Evolutionary conservation across 2,888 invertebrate species (phyloP).

Genomic region (Graphium colonna): DNA sequence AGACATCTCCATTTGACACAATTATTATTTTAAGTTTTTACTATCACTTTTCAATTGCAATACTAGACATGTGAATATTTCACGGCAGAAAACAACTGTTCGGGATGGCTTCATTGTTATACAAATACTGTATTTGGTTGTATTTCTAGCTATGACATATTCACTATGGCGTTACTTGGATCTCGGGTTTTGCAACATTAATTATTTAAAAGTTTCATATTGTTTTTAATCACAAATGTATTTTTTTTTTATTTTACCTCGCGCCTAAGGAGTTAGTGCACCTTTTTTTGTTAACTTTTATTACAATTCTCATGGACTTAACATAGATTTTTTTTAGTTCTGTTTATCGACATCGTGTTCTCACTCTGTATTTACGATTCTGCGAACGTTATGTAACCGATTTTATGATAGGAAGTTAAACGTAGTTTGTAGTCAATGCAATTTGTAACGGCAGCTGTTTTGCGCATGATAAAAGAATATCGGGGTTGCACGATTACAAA

Average conservation of each 20-base stretch:
- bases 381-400: not conserved
- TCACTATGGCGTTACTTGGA: constrained; percentile 59
- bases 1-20: not conserved
- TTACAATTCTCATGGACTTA: not conserved
- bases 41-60: constrained; percentile 47
- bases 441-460: constrained; percentile 6
- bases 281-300: constrained; percentile 2
- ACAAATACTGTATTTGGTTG: constrained; percentile 29
- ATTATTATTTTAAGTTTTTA: constrained; percentile 24
- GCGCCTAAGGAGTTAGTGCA: constrained; percentile 25
- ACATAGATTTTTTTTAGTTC: not conserved
- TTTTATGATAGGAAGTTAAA: constrained; percentile 1
- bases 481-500: not conserved
- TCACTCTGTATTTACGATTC: constrained; percentile 42
- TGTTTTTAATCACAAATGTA: constrained; percentile 53
- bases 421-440: constrained; percentile 4
- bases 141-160: constrained; percentile 65
- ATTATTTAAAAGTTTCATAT: constrained; percentile 42
- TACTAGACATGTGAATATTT: constrained; percentile 60
- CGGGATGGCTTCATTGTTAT: constrained; percentile 49
- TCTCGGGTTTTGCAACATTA: constrained; percentile 65
- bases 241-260: constrained; percentile 46
- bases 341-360: constrained; percentile 29
- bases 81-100: constrained; percentile 62
- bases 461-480: not conserved